Evolutionary conservation across 2,797 vertebrate species (phyloP).

Genomic region (Sparus aurata): DNA sequence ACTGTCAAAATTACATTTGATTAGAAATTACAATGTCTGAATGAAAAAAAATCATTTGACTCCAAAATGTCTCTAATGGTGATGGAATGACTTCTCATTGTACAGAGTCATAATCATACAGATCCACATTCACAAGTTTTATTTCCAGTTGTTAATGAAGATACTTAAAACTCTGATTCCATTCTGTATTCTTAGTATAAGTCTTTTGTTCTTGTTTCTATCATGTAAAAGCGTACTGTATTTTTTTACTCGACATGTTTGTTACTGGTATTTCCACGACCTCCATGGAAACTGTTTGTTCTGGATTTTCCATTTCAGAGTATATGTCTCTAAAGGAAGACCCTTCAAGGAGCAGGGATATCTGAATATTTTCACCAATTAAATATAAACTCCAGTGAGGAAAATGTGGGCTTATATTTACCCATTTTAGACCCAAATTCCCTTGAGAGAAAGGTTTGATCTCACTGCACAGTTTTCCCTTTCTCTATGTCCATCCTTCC

Average conservation of each 20-base stretch:
- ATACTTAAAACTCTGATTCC: background rate
- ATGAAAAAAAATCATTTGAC: no score
- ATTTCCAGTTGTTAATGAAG: background rate
- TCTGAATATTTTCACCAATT: constrained; percentile 12
- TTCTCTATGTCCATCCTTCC: constrained; percentile 44
- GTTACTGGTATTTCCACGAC: background rate
- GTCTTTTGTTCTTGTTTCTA: background rate
- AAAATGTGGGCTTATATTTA: constrained; percentile 8
- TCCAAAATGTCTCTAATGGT: no score
- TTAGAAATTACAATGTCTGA: background rate
- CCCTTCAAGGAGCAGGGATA: constrained; percentile 21
- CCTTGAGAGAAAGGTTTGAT: constrained; percentile 20
- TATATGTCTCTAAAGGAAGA: background rate
- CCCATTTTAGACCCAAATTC: constrained; percentile 15
- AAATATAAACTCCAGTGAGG: constrained; percentile 2
- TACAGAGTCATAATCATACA: background rate
- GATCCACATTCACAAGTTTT: no score
- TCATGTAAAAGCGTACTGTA: background rate
- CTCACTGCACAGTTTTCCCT: constrained; percentile 25
- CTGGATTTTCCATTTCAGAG: constrained; percentile 17
- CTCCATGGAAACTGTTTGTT: background rate
- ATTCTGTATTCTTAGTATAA: background rate
- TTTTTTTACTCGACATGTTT: background rate
- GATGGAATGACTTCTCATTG: background rate
- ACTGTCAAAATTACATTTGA: no score